Evolutionary conservation across 2,113 vertebrate species (phyloP), one percentile per base, ranked within the genome.

Genomic region (Syngnathus typhle): DNA sequence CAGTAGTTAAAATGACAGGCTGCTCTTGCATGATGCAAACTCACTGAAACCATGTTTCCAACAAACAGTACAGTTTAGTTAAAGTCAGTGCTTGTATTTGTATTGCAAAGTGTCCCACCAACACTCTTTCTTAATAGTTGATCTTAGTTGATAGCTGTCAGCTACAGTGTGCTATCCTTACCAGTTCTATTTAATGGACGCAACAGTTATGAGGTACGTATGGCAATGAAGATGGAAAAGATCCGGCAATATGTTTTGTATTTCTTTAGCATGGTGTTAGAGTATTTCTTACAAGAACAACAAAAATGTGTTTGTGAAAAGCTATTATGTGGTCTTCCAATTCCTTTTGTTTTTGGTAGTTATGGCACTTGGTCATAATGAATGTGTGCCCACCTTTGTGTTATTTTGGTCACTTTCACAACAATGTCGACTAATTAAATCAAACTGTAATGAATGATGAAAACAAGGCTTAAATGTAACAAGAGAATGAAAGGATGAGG

Each of bases 21-120:
- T 73, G 58, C 67, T n/a, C n/a, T 52, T 11, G 56, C 59, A 75
- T 65, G 69, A 71, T 75, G 80, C 72, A 82, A 81, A 79, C 69
- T 15, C 13, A 15, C 38, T 16, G 11, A 62, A 62, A 41, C 41
- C 41, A 62, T 44, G 60, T 44, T 62, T 62, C 60, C 60, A 44
- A 21, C 60, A 62, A 62, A 41, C 39, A 43, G 41, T 44, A 62
- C 60, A 62, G 60, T 62, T 62, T 21, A 15, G 60, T 62, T 62
- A 13, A 44, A 13, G 12, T 44, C 13, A 16, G 27, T 58, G 27
- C 55, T 32, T 36, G 55, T 36, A 13, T 36, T 58, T 58, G 12
- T 32, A 58, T 58, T 5, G 27, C 12, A 58, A 58, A 58, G 2
- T 36, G n/a, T 52, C 27, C 27, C 27, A 32, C 27, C 27, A 32